Base-by-base conservation (phyloP, 2,888 invertebrate genomes). In the Scaptomyza caliginosa region DNA sequence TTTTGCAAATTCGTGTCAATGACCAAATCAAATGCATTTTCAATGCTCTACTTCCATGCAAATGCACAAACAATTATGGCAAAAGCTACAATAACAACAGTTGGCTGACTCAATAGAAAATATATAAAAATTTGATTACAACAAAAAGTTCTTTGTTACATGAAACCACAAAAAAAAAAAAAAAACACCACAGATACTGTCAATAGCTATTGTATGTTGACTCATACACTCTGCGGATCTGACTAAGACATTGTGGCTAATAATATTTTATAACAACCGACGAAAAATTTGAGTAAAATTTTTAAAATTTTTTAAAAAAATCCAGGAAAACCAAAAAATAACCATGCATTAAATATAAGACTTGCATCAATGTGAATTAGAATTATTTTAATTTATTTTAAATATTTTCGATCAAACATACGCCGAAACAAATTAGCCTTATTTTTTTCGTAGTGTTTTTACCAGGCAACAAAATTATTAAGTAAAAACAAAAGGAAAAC, bases 1-100 rank as follows among this genome's bases (percentile, higher is more conserved):
- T 51, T 60, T 49, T 62, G 57, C 65, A 63, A 67, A 81, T 77
- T 83, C 85, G 85, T 85, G 82, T 78, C 87, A 83, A 86, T 86
- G 83, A 64, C 85, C 82, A 83, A 70, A 63, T 57, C 70, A 66
- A 77, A 77, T 77, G 74, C 73, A 75, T 73, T 68, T 50, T 65
- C 68, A 68, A 58, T 77, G 73, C 71, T 62, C 71, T 43, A 73
- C 67, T 74, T 76, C 72, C 63, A 76, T 67, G 67, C 72, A 77
- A 81, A 81, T 64, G 77, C 67, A 82, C 68, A 58, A 58, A 17
- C 48, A 66, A 56, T 50, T 59, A 62, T 36, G 49, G 40, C 43
- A 40, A 48, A 28, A 36, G 71, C 56, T 16, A 43, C 13, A 6
- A 21, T 13, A 32, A 46, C 54, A 59, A 45, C 38, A 56, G 38